Conservation (phyloP, 2,797 vertebrate species). For the Premnoplex brunnescens region DNA sequence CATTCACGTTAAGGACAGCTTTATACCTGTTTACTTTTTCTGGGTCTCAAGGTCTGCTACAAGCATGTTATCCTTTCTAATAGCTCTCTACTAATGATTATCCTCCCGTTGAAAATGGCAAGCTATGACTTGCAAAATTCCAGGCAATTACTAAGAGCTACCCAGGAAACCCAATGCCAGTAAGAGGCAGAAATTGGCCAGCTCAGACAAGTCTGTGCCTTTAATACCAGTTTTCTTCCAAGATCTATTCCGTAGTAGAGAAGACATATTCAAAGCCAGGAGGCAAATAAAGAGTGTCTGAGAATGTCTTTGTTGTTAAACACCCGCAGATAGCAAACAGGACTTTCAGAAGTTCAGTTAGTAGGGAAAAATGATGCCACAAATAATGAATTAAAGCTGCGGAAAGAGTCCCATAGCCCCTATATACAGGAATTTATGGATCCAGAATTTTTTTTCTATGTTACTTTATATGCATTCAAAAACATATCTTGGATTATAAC, state of each 20-base stretch:
- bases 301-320: neutral
- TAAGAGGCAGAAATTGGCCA: neutral
- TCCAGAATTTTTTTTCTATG: neutral
- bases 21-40: neutral
- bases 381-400: neutral
- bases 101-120: neutral
- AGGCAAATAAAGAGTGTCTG: neutral
- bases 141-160: neutral
- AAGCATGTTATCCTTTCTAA: neutral
- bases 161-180: neutral
- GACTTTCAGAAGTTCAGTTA: neutral
- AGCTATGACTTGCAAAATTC: neutral
- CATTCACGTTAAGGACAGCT: neutral
- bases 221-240: neutral
- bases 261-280: neutral
- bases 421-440: neutral
- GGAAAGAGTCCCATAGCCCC: neutral
- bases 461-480: neutral
- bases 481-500: neutral
- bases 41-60: neutral
- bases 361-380: neutral
- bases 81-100: neutral
- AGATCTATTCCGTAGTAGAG: neutral
- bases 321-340: neutral
- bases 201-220: neutral